Evolutionary conservation across 2,113 vertebrate species (phyloP).

Genomic region (Dascyllus trimaculatus): DNA sequence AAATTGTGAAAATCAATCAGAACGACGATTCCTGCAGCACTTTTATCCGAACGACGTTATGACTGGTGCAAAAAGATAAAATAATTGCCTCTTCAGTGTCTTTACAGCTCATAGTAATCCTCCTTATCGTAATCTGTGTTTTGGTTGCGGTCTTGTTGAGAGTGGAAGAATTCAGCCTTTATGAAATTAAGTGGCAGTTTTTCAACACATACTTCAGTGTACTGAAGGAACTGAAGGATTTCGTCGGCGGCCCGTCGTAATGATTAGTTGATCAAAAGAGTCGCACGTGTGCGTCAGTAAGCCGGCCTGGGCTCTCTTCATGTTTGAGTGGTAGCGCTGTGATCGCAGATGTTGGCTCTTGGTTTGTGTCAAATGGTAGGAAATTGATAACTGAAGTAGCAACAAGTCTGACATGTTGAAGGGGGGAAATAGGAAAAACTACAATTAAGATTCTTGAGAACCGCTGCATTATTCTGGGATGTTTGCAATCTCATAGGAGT

Average conservation of each 20-base stretch:
- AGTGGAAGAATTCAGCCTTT: not conserved
- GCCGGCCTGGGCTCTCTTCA: conserved; percentile 5
- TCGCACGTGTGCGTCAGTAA: conserved; percentile 2
- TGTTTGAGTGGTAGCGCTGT: not conserved
- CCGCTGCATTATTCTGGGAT: not conserved
- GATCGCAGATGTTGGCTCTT: conserved; percentile 15
- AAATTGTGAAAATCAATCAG: not conserved
- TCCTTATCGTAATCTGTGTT: conserved; percentile 6
- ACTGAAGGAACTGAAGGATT: conserved; percentile 19
- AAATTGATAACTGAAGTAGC: not conserved
- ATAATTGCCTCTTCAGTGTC: conserved; percentile 14
- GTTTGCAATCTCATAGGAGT: not conserved
- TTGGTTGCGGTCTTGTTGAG: not conserved
- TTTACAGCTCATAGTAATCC: not conserved
- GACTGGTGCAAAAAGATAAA: not conserved
- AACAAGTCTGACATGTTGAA: no score
- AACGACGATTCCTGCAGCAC: not conserved
- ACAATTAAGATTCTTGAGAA: not conserved
- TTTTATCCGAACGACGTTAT: not conserved
- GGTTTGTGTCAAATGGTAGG: not conserved
- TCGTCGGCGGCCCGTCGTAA: conserved; percentile 25
- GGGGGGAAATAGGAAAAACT: not conserved
- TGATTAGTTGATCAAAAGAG: conserved; percentile 32
- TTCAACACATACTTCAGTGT: conserved; percentile 13
- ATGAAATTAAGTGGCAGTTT: conserved; percentile 1